These are phyloP conservation scores for Microplitis demolitor DNA, from an alignment of 1,140 invertebrate genomes.

Conservation along the genomic window DNA sequence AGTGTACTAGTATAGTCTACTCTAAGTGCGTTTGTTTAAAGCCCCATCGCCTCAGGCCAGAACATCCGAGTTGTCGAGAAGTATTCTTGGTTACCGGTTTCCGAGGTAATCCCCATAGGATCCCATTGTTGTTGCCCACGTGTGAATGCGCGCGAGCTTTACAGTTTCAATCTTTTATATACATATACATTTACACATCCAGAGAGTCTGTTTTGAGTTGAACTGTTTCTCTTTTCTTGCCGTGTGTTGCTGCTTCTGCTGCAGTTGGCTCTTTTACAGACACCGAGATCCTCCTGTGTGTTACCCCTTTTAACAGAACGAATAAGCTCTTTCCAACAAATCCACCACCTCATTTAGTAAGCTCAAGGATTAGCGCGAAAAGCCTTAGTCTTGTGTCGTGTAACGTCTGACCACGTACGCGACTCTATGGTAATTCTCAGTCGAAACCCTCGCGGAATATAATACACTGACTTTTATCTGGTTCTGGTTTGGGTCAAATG, in stretches of 20 bases:
- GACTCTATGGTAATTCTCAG: conserved; percentile 33
- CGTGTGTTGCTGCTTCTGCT: conserved; percentile 1
- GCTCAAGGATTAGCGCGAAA: conserved; percentile 53
- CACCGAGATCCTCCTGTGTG: too few relatives aligned
- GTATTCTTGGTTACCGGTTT: conserved; percentile 17
- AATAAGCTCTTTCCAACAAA: conserved; percentile 61
- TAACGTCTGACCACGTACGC: conserved; percentile 55
- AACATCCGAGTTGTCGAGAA: conserved; percentile 22
- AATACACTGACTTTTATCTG: background rate
- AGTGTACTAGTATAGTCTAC: background rate
- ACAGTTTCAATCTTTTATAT: conserved; percentile 46
- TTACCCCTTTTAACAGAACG: background rate
- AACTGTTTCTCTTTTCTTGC: conserved; percentile 13
- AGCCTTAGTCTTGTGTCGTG: conserved; percentile 55
- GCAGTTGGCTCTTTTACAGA: too few relatives aligned
- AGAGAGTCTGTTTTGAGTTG: background rate
- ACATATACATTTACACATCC: background rate
- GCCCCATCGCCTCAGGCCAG: conserved; percentile 8
- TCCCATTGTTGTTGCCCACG: conserved; percentile 57
- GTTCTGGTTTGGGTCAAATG: too few relatives aligned
- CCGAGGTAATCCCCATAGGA: conserved; percentile 49
- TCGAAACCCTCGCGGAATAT: conserved; percentile 1
- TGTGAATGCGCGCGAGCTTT: conserved; percentile 53
- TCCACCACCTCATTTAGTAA: conserved; percentile 61
- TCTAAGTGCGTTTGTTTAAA: conserved; percentile 26